phyloP scores from a whole-genome alignment of 2,888 invertebrate species.

The Gerosis bhagava region DNA sequence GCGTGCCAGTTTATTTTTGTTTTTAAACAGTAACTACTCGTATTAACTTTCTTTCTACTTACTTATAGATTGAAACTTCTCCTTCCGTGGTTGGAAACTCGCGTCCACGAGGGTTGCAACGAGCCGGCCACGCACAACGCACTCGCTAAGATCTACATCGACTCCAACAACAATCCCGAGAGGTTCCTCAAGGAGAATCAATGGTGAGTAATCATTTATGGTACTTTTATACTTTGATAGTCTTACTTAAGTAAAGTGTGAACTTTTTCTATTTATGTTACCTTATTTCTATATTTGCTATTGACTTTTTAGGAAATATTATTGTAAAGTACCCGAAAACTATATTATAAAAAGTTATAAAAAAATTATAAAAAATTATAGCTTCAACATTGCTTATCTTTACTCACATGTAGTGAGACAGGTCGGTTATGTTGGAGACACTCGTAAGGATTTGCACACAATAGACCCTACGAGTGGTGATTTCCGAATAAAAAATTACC shows the following conservation, averaged over 20 bases:
- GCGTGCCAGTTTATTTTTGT: too few species aligned
- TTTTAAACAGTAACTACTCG: too few species aligned
- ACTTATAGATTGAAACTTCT: constrained; percentile 89
- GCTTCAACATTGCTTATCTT: not conserved
- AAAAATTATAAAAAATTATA: too few species aligned
- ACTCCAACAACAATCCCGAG: constrained; percentile 99
- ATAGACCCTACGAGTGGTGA: constrained; percentile 15
- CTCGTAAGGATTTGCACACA: constrained; percentile 17
- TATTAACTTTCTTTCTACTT: too few species aligned
- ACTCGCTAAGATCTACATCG: constrained; percentile 99
- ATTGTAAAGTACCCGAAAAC: too few species aligned
- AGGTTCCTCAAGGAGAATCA: constrained; percentile 94
- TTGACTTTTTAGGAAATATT: too few species aligned
- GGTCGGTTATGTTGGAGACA: constrained; percentile 4
- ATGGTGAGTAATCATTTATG: constrained; percentile 72
- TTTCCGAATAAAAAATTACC: constrained; percentile 22
- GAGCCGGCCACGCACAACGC: constrained; percentile 99
- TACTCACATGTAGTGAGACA: not conserved
- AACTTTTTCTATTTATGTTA: too few species aligned
- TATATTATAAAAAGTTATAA: too few species aligned
- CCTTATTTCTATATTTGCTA: too few species aligned
- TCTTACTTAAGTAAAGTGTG: too few species aligned
- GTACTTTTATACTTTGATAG: too few species aligned
- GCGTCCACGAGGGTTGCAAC: constrained; percentile 97
- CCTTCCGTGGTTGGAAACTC: constrained; percentile 97